Base-by-base conservation (phyloP, 2,113 vertebrate species). In the Brienomyrus longianalis region DNA sequence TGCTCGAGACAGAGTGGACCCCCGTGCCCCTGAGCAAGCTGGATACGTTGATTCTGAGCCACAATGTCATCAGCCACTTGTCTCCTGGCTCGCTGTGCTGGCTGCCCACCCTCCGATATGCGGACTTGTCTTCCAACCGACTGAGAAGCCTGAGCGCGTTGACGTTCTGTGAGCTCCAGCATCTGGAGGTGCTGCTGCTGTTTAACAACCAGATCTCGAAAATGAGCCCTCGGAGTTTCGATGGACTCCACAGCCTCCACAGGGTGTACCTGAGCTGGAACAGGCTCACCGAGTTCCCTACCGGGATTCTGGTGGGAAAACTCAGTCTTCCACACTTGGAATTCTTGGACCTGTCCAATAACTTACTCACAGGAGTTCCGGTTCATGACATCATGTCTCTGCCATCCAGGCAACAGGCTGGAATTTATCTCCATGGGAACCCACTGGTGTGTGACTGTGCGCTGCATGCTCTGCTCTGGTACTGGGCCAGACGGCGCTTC, bases 391-490 rank as follows among this genome's bases (percentile, higher is more conserved):
- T 97, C 80, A 94, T 96, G 89, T 94, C 94, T 56, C 94, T 97
- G 89, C 93, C 94, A 0, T 93, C 94, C 56, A 93, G 90, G 89
- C 94, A 90, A 39, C 95, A 95, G 88, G 94, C 93, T 88, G 95
- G 95, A 85, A 94, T 97, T 92, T 97, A 97, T 92, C 94, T 98
- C 92, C 97, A 98, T 50, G 96, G 95, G 87, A 98, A 98, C 91
- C 97, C 96, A 0, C 94, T 98, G 91, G 88, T 92, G 19, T 98
- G 97, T 92, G 96, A 97, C 92, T 97, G 97, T 47, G 50, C 92
- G 1, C 92, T 97, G 52, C 93, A 96, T 2, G 95, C 95, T 27
- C 92, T 98, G 95, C 91, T 97, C 50, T 93, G 95, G 91, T 97
- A 96, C 90, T 98, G 97, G 97, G 93, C 94, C 90, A 96, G 95